Evolutionary conservation across 1,140 invertebrate genomes (phyloP), one percentile per base, ranked within the genome.

Genomic region (Nephotettix cincticeps): DNA sequence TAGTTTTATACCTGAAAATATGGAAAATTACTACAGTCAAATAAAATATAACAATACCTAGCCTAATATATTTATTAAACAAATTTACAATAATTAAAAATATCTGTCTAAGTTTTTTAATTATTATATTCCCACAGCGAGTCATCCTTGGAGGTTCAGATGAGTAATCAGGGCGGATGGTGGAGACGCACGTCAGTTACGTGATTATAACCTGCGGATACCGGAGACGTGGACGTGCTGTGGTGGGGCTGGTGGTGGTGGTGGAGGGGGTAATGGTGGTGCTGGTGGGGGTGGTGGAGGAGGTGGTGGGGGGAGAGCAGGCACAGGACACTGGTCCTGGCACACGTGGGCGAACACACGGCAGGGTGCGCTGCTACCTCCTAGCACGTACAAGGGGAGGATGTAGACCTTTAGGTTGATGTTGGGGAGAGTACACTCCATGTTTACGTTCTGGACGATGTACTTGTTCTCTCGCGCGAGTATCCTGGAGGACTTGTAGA

Each of bases 401-500:
- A 61, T 61, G 56, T 61, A 61, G 56, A 61, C 23, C 56, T 61
- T 61, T 9, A 61, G 56, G 56, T 61, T 61, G 21, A 61, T 61
- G 56, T 61, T 61, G 56, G 56, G 56, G 6, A 61, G 25, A 13
- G 56, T 61, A 29, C 56, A 61, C 56, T 61, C 47, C 47, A 51
- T 19, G 25, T 61, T 61, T 4, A 61, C 56, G 25, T 61, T 61
- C 56, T 61, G 56, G 14, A 61, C 56, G 27, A 61, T 61, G 56
- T 61, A 61, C 56, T 61, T 61, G 25, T 61, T 61, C 56, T 61
- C 56, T 25, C 56, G 2, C 25, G 56, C 56, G 6, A 61, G 56
- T 6, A 61, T 61, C 13, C 56, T 25, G n/a, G 56, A 61, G 25
- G 56, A 61, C 23, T 29, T 25, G 56, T 61, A 61, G 56, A 61